phyloP scores from a whole-genome alignment of 2,797 vertebrate genomes.

The Enteromius fasciolatus region DNA sequence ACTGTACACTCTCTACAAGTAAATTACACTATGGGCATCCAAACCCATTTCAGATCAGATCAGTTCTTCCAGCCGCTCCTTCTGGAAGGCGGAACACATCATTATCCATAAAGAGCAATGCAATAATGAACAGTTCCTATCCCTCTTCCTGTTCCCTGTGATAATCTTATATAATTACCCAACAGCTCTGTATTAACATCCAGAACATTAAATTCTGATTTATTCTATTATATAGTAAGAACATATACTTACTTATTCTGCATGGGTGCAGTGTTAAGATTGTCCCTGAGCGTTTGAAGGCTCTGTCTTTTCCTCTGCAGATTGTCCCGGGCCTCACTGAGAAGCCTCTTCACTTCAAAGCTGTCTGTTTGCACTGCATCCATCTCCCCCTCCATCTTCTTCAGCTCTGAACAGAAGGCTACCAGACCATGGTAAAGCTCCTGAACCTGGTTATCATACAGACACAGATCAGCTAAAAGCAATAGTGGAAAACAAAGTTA shows the following conservation, averaged over 20 bases:
- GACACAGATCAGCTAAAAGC: not conserved
- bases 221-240: not conserved
- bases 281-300: slow-evolving; percentile 65
- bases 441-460: slow-evolving; percentile 69
- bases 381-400: slow-evolving; percentile 69
- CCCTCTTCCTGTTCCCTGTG: not conserved
- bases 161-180: slow-evolving; percentile 10
- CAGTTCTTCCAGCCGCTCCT: not conserved
- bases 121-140: slow-evolving; percentile 19
- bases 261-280: slow-evolving; percentile 65
- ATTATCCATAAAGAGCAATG: slow-evolving; percentile 18
- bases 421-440: slow-evolving; percentile 72
- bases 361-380: slow-evolving; percentile 62
- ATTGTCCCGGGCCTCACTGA: slow-evolving; percentile 66
- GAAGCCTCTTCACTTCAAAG: slow-evolving; percentile 67
- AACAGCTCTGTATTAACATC: not conserved
- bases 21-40: slow-evolving; percentile 16
- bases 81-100: slow-evolving; percentile 13
- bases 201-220: not conserved
- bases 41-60: slow-evolving; percentile 17
- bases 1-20: not conserved
- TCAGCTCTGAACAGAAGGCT: slow-evolving; percentile 75
- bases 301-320: slow-evolving; percentile 72
- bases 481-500: not conserved
- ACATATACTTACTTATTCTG: slow-evolving; percentile 64